phyloP scores from a whole-genome alignment of 2,113 vertebrate species.

The Crocuta crocuta region DNA sequence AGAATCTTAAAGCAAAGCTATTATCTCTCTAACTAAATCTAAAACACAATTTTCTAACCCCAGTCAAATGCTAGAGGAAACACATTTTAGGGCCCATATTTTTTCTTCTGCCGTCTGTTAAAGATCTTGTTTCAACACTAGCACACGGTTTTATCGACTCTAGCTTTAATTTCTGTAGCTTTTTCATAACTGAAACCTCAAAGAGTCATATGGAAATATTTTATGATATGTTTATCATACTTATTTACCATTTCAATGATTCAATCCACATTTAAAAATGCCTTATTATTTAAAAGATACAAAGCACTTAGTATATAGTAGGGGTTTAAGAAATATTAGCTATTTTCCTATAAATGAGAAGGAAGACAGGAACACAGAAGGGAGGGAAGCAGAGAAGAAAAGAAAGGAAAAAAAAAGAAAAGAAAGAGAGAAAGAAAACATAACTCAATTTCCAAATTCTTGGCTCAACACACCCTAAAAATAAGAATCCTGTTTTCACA shows the following conservation, averaged over 20 bases:
- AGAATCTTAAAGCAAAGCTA: slow-evolving; percentile 27
- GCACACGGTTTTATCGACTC: not conserved
- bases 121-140: slow-evolving; percentile 58
- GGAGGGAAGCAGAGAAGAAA: too few relatives aligned
- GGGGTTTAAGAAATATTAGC: not conserved
- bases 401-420: too few relatives aligned
- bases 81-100: not conserved
- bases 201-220: not conserved
- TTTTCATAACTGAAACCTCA: slow-evolving; percentile 8
- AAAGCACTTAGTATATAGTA: not conserved
- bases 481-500: slow-evolving; percentile 56
- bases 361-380: not conserved
- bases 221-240: not conserved
- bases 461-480: slow-evolving; percentile 29
- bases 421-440: not conserved
- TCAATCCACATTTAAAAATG: not conserved
- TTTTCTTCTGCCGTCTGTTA: slow-evolving; percentile 46
- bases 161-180: slow-evolving; percentile 22
- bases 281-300: not conserved
- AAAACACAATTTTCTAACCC: not conserved
- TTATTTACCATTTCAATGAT: not conserved
- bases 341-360: not conserved
- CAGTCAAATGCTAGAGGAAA: slow-evolving; percentile 5
- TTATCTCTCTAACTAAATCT: not conserved
- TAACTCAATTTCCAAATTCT: slow-evolving; percentile 21